Base-by-base conservation (phyloP, 2,888 invertebrate genomes). In the Caenorhabditis drosophilae region DNA sequence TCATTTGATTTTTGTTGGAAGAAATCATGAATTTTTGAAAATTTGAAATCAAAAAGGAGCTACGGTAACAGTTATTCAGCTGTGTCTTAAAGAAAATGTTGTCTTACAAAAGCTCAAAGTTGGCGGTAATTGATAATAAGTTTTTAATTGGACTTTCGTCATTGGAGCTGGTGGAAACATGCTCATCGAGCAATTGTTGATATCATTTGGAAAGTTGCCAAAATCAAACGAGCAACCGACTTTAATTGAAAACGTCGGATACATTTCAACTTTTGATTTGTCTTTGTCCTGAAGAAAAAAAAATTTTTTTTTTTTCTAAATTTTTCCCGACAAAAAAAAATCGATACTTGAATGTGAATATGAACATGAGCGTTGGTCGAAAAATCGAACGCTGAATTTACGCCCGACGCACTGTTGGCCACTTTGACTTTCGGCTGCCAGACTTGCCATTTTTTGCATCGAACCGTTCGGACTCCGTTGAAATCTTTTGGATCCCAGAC, bases 171-270 rank as follows among this genome's bases (percentile, higher is more conserved):
- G 57, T 2, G 68, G 40, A 42, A 60, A 73, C 4, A 71, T 16
- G 12, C 57, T 52, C 7, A 69, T 45, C 0, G 67, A 9, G 34
- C 68, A 78, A 6, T 20, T 46, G 34, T 75, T 67, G 15, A 40
- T 42, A 49, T 75, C 75, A 42, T 71, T 51, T 0, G 75, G 75
- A 20, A 54, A 75, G 2, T 69, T 63, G 31, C 70, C 56, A 35
- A 66, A 81, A 60, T 81, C 80, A 52, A 81, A 76, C 15, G 56
- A 23, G 55, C 81, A 81, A 1, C 78, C 79, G 36, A 81, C 74
- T 51, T 73, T 73, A 41, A 80, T 77, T 6, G 76, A 69, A 55
- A 78, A 78, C 18, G 77, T 77, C 9, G 79, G 79, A 41, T 76
- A 79, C 51, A 78, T 67, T 52, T 79, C 78, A 16, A 79, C 67